Percentiles rank a stretch among this genome's conserved stretches.
Conservation (phyloP, 1,140 invertebrate genomes). For the Xylocopa sonorina region DNA sequence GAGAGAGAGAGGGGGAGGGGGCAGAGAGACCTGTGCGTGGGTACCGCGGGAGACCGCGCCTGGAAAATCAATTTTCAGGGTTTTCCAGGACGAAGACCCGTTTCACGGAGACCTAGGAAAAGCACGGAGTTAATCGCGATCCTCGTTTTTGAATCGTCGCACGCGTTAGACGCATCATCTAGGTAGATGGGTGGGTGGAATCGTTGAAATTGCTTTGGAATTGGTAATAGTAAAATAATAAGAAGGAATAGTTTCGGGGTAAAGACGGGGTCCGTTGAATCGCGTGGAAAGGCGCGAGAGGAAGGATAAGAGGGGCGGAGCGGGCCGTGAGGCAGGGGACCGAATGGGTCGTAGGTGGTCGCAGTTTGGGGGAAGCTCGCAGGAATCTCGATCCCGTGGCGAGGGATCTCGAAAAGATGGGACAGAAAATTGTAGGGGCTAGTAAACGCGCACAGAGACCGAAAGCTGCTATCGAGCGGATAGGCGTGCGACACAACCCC, state of each 20-base stretch:
- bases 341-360: neutral
- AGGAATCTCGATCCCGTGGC: too few species aligned
- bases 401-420: slow-evolving; percentile 41
- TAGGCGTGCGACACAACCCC: slow-evolving; percentile 78
- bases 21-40: slow-evolving; percentile 65
- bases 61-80: slow-evolving; percentile 78
- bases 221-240: too few species aligned
- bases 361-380: too few species aligned
- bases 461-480: slow-evolving; percentile 81
- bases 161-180: too few species aligned
- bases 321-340: too few species aligned
- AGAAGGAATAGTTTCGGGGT: too few species aligned
- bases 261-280: too few species aligned
- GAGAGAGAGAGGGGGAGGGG: slow-evolving; percentile 25
- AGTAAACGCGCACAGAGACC: slow-evolving; percentile 77
- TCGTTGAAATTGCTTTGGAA: too few species aligned
- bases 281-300: too few species aligned
- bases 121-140: slow-evolving; percentile 46
- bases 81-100: slow-evolving; percentile 71
- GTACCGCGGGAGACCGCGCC: slow-evolving; percentile 72
- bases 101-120: slow-evolving; percentile 60
- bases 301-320: too few species aligned
- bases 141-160: slow-evolving; percentile 42
- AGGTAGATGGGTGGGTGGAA: too few species aligned
- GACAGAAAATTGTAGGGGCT: slow-evolving; percentile 71